Conservation (phyloP, 2,113 vertebrate species). For the Scatophagus argus region DNA sequence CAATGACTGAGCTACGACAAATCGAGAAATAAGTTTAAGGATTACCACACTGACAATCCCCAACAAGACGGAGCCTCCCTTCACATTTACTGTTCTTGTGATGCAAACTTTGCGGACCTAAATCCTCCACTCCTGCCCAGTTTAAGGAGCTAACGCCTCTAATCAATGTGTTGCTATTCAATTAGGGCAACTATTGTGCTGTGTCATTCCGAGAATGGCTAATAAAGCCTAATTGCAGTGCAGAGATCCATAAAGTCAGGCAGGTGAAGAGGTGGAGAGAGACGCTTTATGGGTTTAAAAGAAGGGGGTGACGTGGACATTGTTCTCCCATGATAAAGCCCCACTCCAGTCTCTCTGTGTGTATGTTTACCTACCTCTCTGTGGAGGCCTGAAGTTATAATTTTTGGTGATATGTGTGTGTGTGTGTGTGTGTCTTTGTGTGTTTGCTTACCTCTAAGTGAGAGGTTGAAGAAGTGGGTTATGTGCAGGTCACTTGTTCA, state of each 20-base stretch:
- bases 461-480: conserved; percentile 73
- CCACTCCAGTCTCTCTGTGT: conserved; percentile 25
- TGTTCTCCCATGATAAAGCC: conserved; percentile 78
- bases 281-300: conserved; percentile 73
- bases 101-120: conserved; percentile 17
- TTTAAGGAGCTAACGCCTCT: conserved; percentile 59
- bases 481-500: conserved; percentile 71
- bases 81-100: background rate
- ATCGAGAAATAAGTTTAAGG: background rate
- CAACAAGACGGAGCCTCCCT: background rate
- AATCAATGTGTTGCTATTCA: conserved; percentile 78
- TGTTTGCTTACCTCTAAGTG: conserved; percentile 86
- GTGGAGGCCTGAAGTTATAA: conserved; percentile 70
- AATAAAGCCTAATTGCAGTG: conserved; percentile 81
- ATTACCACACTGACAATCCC: background rate
- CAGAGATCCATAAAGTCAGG: conserved; percentile 78
- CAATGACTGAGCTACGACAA: background rate
- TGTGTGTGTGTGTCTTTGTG: conserved; percentile 51
- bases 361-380: conserved; percentile 66
- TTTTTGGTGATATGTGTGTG: conserved; percentile 64
- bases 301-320: conserved; percentile 47
- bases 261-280: conserved; percentile 68
- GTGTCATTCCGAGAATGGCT: conserved; percentile 72
- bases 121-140: conserved; percentile 32
- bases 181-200: conserved; percentile 73